These are phyloP conservation scores for Vesta saturnalis DNA, from an alignment of 2,888 invertebrate species.

Conservation along the genomic window DNA sequence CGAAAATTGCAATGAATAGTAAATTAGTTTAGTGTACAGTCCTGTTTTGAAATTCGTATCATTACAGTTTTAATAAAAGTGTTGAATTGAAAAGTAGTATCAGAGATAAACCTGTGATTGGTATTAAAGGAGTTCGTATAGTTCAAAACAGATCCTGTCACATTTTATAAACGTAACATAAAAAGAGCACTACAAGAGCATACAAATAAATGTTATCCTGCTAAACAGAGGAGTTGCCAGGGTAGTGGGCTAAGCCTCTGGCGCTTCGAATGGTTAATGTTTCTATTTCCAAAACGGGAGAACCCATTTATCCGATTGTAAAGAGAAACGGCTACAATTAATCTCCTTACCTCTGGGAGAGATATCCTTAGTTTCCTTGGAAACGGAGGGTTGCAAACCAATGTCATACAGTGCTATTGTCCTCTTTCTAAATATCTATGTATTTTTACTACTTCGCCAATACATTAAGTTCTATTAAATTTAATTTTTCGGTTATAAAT, in stretches of 20 bases:
- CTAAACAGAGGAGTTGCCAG: constrained; percentile 35
- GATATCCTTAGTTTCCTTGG: constrained; percentile 58
- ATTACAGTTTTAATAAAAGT: background rate
- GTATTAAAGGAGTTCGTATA: constrained; percentile 15
- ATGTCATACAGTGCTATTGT: constrained; percentile 48
- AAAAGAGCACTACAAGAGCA: constrained; percentile 29
- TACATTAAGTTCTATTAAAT: too few relatives aligned
- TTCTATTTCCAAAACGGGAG: constrained; percentile 62
- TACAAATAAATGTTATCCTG: constrained; percentile 37
- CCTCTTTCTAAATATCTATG: constrained; percentile 44
- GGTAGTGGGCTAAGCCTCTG: constrained; percentile 43
- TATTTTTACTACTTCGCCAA: too few relatives aligned
- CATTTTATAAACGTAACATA: constrained; percentile 33
- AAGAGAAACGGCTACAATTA: constrained; percentile 63
- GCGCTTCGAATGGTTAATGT: constrained; percentile 59
- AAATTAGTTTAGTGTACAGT: too few relatives aligned
- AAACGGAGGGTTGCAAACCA: constrained; percentile 53
- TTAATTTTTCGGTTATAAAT: too few relatives aligned
- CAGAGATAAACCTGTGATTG: constrained; percentile 12
- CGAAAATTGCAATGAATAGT: too few relatives aligned
- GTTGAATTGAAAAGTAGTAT: constrained; percentile 5
- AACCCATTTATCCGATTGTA: constrained; percentile 62
- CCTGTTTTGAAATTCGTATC: too few relatives aligned
- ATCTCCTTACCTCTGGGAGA: constrained; percentile 63
- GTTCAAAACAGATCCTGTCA: constrained; percentile 20